Base-by-base conservation (phyloP, 2,797 vertebrate species). In the Tapirus indicus region DNA sequence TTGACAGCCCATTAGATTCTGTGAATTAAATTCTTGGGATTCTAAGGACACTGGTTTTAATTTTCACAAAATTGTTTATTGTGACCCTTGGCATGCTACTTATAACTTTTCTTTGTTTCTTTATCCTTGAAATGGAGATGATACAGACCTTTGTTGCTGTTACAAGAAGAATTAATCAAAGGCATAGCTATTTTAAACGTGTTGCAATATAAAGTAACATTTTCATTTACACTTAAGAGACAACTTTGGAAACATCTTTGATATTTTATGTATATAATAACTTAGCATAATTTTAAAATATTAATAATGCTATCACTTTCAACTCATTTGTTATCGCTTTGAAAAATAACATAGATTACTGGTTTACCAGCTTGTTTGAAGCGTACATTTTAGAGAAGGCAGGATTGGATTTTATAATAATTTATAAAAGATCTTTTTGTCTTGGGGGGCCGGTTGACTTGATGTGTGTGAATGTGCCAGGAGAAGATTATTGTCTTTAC, bases 171-270 rank as follows among this genome's bases (percentile, higher is more conserved):
- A 80, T 20, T 83, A 44, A 90, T 78, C 38, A 92, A 91, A 88
- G 52, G 7, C 52, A 52, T 80, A 47, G 13, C 52, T 95, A 66
- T 75, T 91, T 85, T 12, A 91, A 91, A 88, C 74, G 74, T 78
- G 21, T 75, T 94, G 49, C 29, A 60, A 27, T 69, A 56, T 78
- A 82, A 90, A 83, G 54, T 75, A 92, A 79, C 49, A 80, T 75
- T 97, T 93, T 91, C 82, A 77, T 97, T 93, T 97, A 38, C n/a
- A 58, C 44, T 78, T 97, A 88, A 88, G 27, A 64, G 18, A 77
- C n/a, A 87, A 29, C 85, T 93, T 77, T 88, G 71, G 44, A 96
- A 96, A 87, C 11, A 97, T 6, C 27, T 92, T 94, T 90, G n/a
- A 52, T 93, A 13, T 92, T 89, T 89, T 87, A 58, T 44, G 17